Conservation (phyloP, 2,797 vertebrate genomes). For the Karalla daura region DNA sequence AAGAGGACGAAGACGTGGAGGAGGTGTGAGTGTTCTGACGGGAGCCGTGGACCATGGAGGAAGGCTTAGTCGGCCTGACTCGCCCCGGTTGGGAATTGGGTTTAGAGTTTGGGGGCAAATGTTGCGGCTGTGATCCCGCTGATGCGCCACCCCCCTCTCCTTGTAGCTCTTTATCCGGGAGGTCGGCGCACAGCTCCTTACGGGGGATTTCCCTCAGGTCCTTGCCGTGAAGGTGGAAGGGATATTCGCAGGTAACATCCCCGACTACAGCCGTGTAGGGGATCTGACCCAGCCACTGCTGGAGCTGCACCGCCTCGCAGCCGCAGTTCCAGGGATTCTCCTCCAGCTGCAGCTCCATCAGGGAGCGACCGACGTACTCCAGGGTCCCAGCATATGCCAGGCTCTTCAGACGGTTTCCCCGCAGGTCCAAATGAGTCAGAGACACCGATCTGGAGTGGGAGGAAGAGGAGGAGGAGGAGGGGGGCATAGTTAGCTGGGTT, state of each 20-base stretch:
- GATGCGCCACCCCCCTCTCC: conserved; percentile 74
- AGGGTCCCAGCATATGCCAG: conserved; percentile 95
- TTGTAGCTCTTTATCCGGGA: conserved; percentile 78
- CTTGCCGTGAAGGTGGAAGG: conserved; percentile 96
- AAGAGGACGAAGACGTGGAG: conserved; percentile 87
- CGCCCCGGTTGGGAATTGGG: conserved; percentile 71
- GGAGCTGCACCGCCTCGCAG: conserved; percentile 94
- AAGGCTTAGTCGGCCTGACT: conserved; percentile 84
- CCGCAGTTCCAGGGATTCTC: conserved; percentile 99
- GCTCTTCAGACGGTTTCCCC: conserved; percentile 98
- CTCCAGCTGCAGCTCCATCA: conserved; percentile 97
- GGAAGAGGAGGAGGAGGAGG: conserved; percentile 26
- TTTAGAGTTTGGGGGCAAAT: conserved; percentile 74
- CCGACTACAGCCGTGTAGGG: conserved; percentile 97
- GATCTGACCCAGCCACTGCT: conserved; percentile 97
- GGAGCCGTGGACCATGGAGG: conserved; percentile 94
- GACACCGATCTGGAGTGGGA: conserved; percentile 80
- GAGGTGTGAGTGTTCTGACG: conserved; percentile 90
- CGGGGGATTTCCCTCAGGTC: conserved; percentile 97
- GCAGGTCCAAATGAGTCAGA: conserved; percentile 97
- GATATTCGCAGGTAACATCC: conserved; percentile 96
- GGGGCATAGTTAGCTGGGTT: conserved; percentile 36
- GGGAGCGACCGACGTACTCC: conserved; percentile 94
- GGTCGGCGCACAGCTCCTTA: conserved; percentile 91
- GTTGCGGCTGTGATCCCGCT: conserved; percentile 70